Base-by-base conservation (phyloP, 2,888 invertebrate species). In the Linyphia triangularis region DNA sequence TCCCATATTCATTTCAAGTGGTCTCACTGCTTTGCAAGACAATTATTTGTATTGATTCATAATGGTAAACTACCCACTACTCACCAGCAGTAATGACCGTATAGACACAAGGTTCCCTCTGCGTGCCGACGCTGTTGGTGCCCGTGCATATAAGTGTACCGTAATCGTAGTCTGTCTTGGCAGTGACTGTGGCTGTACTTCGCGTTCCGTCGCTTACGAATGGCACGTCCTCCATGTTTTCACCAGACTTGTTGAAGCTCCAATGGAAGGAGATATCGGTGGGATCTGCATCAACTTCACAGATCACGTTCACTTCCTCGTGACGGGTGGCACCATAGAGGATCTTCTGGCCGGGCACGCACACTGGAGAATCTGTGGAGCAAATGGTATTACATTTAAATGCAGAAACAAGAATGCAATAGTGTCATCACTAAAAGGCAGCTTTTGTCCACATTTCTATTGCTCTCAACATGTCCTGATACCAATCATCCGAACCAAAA, bases 241-340 rank as follows among this genome's bases (percentile, higher is more conserved):
- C 89, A 3, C 82, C 85, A 4, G 97, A 96, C 93, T 96, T 97
- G 94, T 97, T 97, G 94, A 97, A 97, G 94, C 97, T 97, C 97
- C 97, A 97, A 91, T 96, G 95, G 94, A 97, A 98, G 92, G 95
- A 95, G 91, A 96, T 96, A 73, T 91, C 91, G 1, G 85, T 70
- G 22, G 91, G 91, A 84, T 91, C 91, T 6, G 91, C 90, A 19
- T 91, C 91, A 6, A 91, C 90, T 51, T 91, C 91, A 57, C 91
- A 91, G 16, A 89, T 40, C 9, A 90, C 88, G 16, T 90, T 90
- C 5, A 91, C 91, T 43, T 89, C 84, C 59, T 91, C 91, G 61
- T 90, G 89, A 19, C 90, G 72, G 1, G 91, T 90, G 9, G 90
- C 91, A 0, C 90, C 91, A 43, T 91, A 91, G 13, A 91, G 78